Base-by-base conservation (phyloP, 2,797 vertebrate genomes). In the Pseudomugil gertrudae region DNA sequence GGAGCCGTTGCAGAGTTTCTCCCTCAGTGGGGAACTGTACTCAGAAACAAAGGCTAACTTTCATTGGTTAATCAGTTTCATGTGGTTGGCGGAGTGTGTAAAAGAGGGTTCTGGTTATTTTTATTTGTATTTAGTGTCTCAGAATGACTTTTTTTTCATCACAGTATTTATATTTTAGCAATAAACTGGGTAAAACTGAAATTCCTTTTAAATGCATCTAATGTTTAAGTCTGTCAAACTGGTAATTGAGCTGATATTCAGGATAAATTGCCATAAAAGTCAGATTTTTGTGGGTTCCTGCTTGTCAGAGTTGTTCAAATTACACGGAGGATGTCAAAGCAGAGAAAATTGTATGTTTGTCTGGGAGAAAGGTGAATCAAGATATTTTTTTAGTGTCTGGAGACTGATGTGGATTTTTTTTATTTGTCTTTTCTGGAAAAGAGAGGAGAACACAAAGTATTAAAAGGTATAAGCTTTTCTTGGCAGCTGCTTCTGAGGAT, bases 381-480 rank as follows among this genome's bases (percentile, higher is more conserved):
- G 59, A 43, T 0, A 50, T 55, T 67, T 64, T 76, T 79, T 74
- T 56, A 38, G n/a, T 45, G 52, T 52, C 43, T 65, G 51, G 59
- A 32, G 63, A 63, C 68, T 80, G 74, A 84, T 89, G 80, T 76
- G 66, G 15, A 55, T 66, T 63, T 26, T 51, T 29, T 51, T 7
- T 32, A 32, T 26, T 52, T 27, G 29, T 52, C 35, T 3, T 63
- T 82, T 63, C 60, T 66, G 78, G 74, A 76, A 74, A 74, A 77
- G 67, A 69, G 77, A 69, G 69, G 67, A 76, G 77, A 89, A 85
- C 81, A 87, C 79, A 78, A 82, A 84, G 87, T 89, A 89, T 90
- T 90, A 87, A 90, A 89, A 89, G 84, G 88, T 90, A 87, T 89
- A 89, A 90, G 87, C 86, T 88, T 90, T 86, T 84, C 81, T 86